Evolutionary conservation across 2,113 vertebrate genomes (phyloP).

Genomic region (Bubo blakistoni): DNA sequence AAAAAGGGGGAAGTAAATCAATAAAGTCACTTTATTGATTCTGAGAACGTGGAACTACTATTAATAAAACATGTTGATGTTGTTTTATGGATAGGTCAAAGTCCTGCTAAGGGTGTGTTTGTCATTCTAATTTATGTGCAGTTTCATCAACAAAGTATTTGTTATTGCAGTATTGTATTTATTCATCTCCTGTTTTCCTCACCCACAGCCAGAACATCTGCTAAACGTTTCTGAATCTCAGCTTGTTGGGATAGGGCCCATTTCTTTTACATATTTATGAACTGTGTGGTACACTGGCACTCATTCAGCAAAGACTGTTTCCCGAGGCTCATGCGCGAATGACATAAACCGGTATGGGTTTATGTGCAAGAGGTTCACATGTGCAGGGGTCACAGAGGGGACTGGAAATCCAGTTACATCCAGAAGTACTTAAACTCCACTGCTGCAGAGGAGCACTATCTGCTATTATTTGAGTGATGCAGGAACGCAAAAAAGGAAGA

Average conservation of each 20-base stretch:
- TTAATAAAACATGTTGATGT: constrained; percentile 38
- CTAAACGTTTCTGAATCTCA: constrained; percentile 49
- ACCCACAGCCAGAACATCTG: constrained; percentile 60
- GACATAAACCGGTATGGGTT: neutral
- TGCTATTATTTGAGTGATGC: neutral
- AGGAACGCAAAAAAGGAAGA: neutral
- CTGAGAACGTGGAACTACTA: constrained; percentile 23
- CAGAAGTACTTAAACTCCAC: neutral
- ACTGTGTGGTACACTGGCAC: constrained; percentile 56
- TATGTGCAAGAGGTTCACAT: constrained; percentile 1
- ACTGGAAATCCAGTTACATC: neutral
- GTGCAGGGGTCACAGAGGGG: constrained; percentile 32
- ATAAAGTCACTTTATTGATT: constrained; percentile 37
- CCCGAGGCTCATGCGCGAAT: neutral
- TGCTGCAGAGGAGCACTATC: neutral
- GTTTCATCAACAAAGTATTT: constrained; percentile 59
- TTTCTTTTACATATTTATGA: constrained; percentile 57
- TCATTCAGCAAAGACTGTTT: constrained; percentile 36
- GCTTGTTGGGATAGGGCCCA: constrained; percentile 48
- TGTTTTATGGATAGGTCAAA: constrained; percentile 30
- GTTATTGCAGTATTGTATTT: constrained; percentile 46
- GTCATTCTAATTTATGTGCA: constrained; percentile 27
- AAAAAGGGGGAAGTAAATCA: constrained; percentile 10
- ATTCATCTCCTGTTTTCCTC: constrained; percentile 53
- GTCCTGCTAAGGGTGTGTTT: constrained; percentile 27